Conservation (phyloP, 2,113 vertebrate genomes). For the Salvator merianae region DNA sequence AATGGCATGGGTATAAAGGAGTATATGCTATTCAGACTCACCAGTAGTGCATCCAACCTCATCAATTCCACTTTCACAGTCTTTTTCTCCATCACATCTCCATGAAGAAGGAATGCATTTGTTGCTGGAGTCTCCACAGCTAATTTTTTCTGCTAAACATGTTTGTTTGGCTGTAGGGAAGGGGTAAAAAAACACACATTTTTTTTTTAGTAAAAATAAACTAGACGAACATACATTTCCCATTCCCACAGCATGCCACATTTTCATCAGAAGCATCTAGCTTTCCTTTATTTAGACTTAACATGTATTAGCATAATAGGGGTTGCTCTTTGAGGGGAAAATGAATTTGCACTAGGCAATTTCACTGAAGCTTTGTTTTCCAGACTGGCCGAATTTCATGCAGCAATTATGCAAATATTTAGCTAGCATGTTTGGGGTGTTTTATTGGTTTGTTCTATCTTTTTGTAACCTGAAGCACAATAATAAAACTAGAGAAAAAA, state of each 20-base stretch:
- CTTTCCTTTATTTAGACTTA: neutral
- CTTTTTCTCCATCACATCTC: constrained; percentile 93
- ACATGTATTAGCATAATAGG: neutral
- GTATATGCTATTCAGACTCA: constrained; percentile 65
- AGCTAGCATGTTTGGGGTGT: neutral
- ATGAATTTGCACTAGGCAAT: neutral
- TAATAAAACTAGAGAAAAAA: neutral
- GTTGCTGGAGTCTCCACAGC: constrained; percentile 87
- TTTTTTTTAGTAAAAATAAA: neutral
- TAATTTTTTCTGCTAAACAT: constrained; percentile 92
- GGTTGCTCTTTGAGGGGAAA: neutral
- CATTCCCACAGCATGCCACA: neutral
- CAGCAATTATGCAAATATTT: constrained; percentile 13
- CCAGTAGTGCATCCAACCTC: constrained; percentile 91
- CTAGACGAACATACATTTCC: neutral
- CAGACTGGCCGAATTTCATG: rapidly evolving
- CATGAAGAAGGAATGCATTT: constrained; percentile 93
- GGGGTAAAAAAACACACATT: constrained; percentile 33
- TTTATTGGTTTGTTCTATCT: neutral
- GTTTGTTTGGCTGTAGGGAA: constrained; percentile 81
- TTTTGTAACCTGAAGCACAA: neutral
- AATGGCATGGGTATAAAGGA: neutral
- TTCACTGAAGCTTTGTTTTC: neutral
- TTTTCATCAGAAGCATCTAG: neutral
- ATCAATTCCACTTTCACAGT: constrained; percentile 91